Conservation (phyloP, 2,888 invertebrate genomes). For the Cylindroiulus punctatus region DNA sequence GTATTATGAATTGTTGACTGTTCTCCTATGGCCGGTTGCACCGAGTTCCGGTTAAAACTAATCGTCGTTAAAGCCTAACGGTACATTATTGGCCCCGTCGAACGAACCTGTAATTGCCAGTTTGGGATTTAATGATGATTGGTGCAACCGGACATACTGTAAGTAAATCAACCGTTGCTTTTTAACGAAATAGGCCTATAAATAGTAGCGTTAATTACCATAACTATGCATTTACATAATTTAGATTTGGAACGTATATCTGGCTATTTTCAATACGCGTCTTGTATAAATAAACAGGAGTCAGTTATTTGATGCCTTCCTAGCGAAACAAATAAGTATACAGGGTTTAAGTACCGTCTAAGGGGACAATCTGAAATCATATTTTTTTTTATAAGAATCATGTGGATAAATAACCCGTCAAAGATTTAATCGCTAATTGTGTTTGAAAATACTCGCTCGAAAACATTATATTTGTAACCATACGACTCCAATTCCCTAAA, state of each 20-base stretch:
- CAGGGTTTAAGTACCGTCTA: conserved; percentile 28
- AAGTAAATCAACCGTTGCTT: conserved; percentile 17
- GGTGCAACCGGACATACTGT: conserved; percentile 11
- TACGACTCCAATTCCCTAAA: background rate
- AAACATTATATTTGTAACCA: background rate
- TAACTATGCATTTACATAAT: conserved; percentile 38
- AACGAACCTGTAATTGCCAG: background rate
- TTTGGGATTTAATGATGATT: background rate
- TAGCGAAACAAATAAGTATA: conserved; percentile 42
- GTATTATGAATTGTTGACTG: background rate
- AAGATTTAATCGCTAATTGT: background rate
- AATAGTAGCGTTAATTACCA: conserved; percentile 29
- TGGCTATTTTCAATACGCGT: conserved; percentile 34
- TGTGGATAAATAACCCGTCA: conserved; percentile 9
- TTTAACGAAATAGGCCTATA: conserved; percentile 23
- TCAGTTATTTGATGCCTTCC: conserved; percentile 29
- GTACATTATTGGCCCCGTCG: background rate
- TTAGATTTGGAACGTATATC: conserved; percentile 16
- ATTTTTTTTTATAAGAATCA: conserved; percentile 7
- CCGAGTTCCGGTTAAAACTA: background rate
- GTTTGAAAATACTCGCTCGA: background rate
- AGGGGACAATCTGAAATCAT: conserved; percentile 38
- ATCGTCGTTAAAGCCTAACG: background rate
- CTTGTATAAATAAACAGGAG: conserved; percentile 34
- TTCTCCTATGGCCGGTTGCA: conserved; percentile 12